Conservation (phyloP, 35 echinoderm and acorn worm species). For the Patiria miniata region DNA sequence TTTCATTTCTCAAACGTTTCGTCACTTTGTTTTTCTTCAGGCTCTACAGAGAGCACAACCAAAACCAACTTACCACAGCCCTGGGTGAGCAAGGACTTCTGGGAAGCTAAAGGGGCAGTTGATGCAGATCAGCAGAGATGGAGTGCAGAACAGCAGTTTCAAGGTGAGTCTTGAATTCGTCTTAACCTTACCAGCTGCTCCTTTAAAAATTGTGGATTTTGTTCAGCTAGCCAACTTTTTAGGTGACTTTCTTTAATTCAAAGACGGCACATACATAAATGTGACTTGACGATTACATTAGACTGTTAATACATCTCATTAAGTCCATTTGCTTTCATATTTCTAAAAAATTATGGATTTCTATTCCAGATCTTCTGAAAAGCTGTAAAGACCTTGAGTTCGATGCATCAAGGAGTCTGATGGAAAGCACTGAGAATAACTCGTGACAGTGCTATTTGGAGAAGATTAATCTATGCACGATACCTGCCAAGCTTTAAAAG, state of each 20-base stretch:
- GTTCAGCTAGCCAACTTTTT: not conserved
- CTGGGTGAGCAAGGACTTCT: conserved; percentile 11
- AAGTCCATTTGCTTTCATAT: not conserved
- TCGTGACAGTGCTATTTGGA: no score
- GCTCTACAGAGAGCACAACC: not conserved
- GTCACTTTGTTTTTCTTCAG: not conserved
- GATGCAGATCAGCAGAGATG: not conserved
- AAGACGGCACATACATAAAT: not conserved
- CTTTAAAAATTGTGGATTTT: not conserved
- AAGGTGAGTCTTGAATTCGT: not conserved
- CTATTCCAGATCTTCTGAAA: not conserved
- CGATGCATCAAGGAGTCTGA: conserved; percentile 9
- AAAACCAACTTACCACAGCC: not conserved
- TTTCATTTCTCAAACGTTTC: not conserved
- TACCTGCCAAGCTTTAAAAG: no score
- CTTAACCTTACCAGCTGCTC: not conserved
- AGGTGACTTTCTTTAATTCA: not conserved
- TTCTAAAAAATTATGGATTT: not conserved
- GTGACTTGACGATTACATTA: not conserved
- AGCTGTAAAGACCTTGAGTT: not conserved
- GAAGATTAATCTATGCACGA: no score
- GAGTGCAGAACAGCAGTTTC: not conserved
- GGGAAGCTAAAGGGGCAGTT: not conserved
- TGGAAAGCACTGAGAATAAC: not conserved
- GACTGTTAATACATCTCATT: not conserved